Conservation (phyloP, 2,888 invertebrate species). For the Aproaerema taeniolella region DNA sequence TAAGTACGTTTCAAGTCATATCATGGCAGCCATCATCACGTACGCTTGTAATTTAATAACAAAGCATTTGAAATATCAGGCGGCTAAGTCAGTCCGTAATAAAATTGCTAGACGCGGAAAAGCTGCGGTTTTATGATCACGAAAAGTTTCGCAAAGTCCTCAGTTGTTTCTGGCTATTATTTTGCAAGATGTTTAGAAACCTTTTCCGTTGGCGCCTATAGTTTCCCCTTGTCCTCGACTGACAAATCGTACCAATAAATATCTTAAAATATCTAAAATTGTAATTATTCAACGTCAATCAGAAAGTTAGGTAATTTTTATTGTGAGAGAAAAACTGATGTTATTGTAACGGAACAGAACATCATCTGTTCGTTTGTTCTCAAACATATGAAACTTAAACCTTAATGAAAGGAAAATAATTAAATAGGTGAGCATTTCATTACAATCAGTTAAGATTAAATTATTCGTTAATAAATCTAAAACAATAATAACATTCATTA, state of each 20-base stretch:
- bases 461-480: too few relatives aligned
- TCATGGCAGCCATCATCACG: conserved; percentile 35
- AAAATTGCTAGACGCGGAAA: conserved; percentile 53
- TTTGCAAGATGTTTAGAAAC: conserved; percentile 53
- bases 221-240: conserved; percentile 33
- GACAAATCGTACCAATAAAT: conserved; percentile 29
- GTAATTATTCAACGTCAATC: neutral
- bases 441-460: too few relatives aligned
- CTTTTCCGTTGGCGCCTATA: conserved; percentile 27
- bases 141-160: conserved; percentile 61
- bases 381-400: too few relatives aligned
- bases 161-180: conserved; percentile 49
- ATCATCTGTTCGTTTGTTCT: too few relatives aligned
- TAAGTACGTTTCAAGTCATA: conserved; percentile 22
- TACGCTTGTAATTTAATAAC: conserved; percentile 37
- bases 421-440: too few relatives aligned
- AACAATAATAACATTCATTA: too few relatives aligned
- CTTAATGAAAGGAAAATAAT: too few relatives aligned
- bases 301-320: neutral
- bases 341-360: too few relatives aligned
- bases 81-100: conserved; percentile 40
- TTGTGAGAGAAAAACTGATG: too few relatives aligned
- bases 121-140: conserved; percentile 62
- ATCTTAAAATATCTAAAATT: conserved; percentile 12
- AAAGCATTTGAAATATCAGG: conserved; percentile 40